Conservation (phyloP, 2,113 vertebrate species). For the Etheostoma spectabile region DNA sequence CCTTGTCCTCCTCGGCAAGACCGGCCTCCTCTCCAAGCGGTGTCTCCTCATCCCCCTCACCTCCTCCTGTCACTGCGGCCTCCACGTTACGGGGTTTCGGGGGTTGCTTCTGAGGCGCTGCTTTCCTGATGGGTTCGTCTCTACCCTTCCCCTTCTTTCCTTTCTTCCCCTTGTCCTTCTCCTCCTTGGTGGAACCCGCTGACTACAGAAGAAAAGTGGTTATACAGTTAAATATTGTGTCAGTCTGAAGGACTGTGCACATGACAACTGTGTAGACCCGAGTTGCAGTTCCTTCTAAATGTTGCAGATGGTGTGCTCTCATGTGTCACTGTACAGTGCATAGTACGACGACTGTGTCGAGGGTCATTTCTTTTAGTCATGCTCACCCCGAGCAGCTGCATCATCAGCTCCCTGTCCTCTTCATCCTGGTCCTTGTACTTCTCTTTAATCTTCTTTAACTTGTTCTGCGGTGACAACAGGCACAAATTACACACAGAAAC, state of each 20-base stretch:
- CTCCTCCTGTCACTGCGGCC: conserved; percentile 35
- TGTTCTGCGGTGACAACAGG: conserved; percentile 86
- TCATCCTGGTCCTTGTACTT: conserved; percentile 99
- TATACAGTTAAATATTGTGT: background rate
- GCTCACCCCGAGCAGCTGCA: conserved; percentile 96
- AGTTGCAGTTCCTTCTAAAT: background rate
- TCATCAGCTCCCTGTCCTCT: conserved; percentile 95
- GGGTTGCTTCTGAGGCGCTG: conserved; percentile 78
- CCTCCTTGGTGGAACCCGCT: conserved; percentile 90
- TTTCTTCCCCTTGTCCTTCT: conserved; percentile 90
- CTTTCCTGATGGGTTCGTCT: conserved; percentile 85
- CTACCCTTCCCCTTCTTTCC: conserved; percentile 91
- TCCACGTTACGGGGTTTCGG: conserved; percentile 70
- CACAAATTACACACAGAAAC: background rate
- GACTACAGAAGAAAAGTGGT: conserved; percentile 79
- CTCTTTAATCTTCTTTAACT: conserved; percentile 98
- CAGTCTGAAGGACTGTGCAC: background rate
- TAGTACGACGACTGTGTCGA: background rate
- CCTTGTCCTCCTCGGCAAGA: conserved; percentile 87
- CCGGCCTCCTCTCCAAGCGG: conserved; percentile 77
- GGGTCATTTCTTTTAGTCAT: background rate
- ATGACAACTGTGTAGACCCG: background rate
- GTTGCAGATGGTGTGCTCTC: background rate
- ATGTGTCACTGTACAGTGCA: background rate
- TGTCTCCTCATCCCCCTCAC: conserved; percentile 61